Base-by-base conservation (phyloP, 2,113 vertebrate species). In the Gopherus evgoodei region DNA sequence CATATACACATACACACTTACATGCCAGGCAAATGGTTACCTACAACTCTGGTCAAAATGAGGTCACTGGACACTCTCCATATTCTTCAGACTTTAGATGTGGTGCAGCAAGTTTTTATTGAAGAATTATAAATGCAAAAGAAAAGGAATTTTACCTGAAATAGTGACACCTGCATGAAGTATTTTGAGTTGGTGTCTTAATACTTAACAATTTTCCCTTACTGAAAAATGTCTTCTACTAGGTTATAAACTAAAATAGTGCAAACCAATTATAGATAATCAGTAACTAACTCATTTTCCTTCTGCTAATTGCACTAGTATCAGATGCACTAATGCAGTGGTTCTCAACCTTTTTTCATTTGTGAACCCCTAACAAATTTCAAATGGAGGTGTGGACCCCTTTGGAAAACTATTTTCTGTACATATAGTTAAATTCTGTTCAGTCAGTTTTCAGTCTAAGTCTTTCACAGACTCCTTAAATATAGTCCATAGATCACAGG, bases 51-150 rank as follows among this genome's bases (percentile, higher is more conserved):
- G 24, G 56, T 27, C 25, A 27, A 25, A 57, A 27, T 59, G 57
- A 59, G 57, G 27, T 59, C 27, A 59, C 27, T 31, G 90, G 69
- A 59, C 57, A 79, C 93, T 87, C 35, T 90, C 42, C 3, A 0
- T 12, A 50, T 93, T 90, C 93, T 83, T 52, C 87, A 80, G 5
- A 24, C 2, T 91, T 91, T 87, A 54, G 27, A 56, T 75, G 87
- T 84, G 84, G 10, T n/a, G 80, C 4, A 8, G 31, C 35, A 88
- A n/a, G 11, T 59, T 90, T 95, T 94, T 86, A 90, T 87, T 57
- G 76, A 47, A 83, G 3, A 65, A 92, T 82, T 59, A 69, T 92
- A 90, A 78, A 72, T 2, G 12, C 53, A 85, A 14, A 83, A 83
- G 90, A 91, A 78, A 17, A 53, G 5, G 84, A 75, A 42, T 65